phyloP scores from a whole-genome alignment of 2,113 vertebrate genomes.

The Clarias magur region DNA sequence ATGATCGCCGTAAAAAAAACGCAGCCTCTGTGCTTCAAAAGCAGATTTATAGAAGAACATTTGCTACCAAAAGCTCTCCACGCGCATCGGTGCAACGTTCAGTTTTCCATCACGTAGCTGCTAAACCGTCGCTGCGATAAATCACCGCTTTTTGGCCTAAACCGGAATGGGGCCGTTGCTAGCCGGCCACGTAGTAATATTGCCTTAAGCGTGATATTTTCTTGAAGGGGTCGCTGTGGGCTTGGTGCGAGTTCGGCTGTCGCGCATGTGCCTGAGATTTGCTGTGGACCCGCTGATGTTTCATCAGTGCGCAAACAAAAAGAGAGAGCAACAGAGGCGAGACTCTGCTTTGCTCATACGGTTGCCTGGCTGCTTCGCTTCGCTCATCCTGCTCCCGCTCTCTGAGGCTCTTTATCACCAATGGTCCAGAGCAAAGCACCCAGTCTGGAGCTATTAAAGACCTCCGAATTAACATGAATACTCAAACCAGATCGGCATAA shows the following conservation, averaged over 20 bases:
- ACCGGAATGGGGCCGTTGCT: slow-evolving; percentile 25
- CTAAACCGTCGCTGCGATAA: slow-evolving; percentile 36
- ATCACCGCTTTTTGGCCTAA: slow-evolving; percentile 38
- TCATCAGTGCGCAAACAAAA: slow-evolving; percentile 12
- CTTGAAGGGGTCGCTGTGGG: slow-evolving; percentile 13
- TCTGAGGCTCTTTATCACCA: slow-evolving; percentile 41
- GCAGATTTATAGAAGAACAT: slow-evolving; percentile 47
- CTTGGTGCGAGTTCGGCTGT: slow-evolving; percentile 37
- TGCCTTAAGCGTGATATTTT: slow-evolving; percentile 48
- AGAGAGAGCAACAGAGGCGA: background rate
- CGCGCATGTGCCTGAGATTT: slow-evolving; percentile 27
- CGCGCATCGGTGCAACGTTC: slow-evolving; percentile 2
- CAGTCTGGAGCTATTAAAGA: slow-evolving; percentile 48
- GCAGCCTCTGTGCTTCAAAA: slow-evolving; percentile 24
- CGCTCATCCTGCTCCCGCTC: slow-evolving; percentile 9
- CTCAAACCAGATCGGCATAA: slow-evolving; percentile 44
- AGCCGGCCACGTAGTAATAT: slow-evolving; percentile 38
- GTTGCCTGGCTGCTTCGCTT: slow-evolving; percentile 26
- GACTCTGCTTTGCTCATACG: slow-evolving; percentile 34
- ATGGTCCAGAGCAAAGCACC: slow-evolving; percentile 46
- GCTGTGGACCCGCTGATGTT: slow-evolving; percentile 36
- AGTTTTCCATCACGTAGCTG: slow-evolving; percentile 50
- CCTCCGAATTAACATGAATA: slow-evolving; percentile 36
- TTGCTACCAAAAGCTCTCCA: slow-evolving; percentile 36
- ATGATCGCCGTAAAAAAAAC: slow-evolving; percentile 14